A percentile compares a stretch with the other conserved stretches of the same genome.
Evolutionary conservation across 2,888 invertebrate genomes (phyloP).

Genomic region (Microchrysa polita): DNA sequence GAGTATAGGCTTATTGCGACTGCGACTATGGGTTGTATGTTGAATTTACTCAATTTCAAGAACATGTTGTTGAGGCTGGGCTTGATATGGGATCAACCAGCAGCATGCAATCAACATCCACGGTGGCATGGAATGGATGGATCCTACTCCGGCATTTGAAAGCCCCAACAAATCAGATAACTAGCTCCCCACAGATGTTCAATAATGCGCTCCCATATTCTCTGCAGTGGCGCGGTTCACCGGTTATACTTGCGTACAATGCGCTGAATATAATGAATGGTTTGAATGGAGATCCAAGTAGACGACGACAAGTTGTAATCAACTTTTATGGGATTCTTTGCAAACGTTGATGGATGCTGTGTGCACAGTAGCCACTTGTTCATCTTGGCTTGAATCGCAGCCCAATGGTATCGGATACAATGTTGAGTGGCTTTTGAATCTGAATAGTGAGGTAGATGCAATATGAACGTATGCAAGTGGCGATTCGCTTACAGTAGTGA

Average conservation of each 20-base stretch:
- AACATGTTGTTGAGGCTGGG: slow-evolving; percentile 29
- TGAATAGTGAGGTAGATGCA: too few species aligned
- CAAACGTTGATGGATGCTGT: not conserved
- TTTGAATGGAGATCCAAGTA: slow-evolving; percentile 2
- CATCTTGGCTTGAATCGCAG: slow-evolving; percentile 2
- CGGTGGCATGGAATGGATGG: not conserved
- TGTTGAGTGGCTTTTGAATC: too few species aligned
- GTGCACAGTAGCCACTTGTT: slow-evolving; percentile 15
- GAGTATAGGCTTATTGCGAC: not conserved
- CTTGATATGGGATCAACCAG: not conserved
- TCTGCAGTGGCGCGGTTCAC: not conserved
- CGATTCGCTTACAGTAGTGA: too few species aligned
- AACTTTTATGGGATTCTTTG: slow-evolving; percentile 24
- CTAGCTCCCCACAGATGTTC: not conserved
- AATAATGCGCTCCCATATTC: slow-evolving; percentile 19
- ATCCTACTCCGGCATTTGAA: slow-evolving; percentile 15
- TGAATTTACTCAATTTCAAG: not conserved
- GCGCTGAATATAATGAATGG: slow-evolving; percentile 33
- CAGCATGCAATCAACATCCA: too few species aligned
- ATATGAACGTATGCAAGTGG: too few species aligned
- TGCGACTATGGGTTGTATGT: too few species aligned
- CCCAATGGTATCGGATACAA: slow-evolving; percentile 7
- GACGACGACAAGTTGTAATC: not conserved
- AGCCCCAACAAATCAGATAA: slow-evolving; percentile 6
- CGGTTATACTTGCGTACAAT: not conserved